Base-by-base conservation (phyloP, 2,888 invertebrate genomes). In the Torymus tubicola region DNA sequence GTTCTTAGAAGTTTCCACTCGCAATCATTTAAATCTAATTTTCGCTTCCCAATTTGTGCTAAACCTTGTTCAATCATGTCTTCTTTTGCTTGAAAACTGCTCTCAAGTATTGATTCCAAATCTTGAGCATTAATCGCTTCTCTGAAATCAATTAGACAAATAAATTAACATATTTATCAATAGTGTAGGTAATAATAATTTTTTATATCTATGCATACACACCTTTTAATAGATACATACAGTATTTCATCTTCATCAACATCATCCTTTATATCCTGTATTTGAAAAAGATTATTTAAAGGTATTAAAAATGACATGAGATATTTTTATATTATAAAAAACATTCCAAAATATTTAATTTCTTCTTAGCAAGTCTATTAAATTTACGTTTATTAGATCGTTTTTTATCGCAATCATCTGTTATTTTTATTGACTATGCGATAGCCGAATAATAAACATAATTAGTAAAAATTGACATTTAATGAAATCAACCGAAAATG, bases 221-320 rank as follows among this genome's bases (percentile, higher is more conserved):
- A 76, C 80, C 71, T 67, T 71, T 76, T 53, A 3, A 71, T 18
- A 55, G 55, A 8, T 31, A 76, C 52, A 52, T 71, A 80, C 1
- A 57, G 13, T 53, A 67, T 18, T 31, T 61, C 55, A 14, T 80
- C 71, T 67, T 4, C 14, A 16, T 63, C 24, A 63, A 53, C n/a
- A 21, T 21, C 64, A 21, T 3, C 12, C 14, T 57, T 24, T 4
- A 60, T 1, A 11, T 42, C 18, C 5, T 31, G 31, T 5, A 31
- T 24, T 67, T 77, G 52, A 3, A 65, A 57, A 64, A 57, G 31
- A 13, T 16, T 18, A 52, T 18, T 68, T 68, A 13, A 68, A 13
- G 55, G 14, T 55, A 18, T 50, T 24, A 14, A 31, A 5, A 31
- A 31, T n/a, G n/a, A n/a, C n/a, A n/a, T n/a, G 8, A 31, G 3